Evolutionary conservation across 30 jellyfish, hydroid and myxozoan genomes (phyloP).

Genomic region (Hydra vulgaris): DNA sequence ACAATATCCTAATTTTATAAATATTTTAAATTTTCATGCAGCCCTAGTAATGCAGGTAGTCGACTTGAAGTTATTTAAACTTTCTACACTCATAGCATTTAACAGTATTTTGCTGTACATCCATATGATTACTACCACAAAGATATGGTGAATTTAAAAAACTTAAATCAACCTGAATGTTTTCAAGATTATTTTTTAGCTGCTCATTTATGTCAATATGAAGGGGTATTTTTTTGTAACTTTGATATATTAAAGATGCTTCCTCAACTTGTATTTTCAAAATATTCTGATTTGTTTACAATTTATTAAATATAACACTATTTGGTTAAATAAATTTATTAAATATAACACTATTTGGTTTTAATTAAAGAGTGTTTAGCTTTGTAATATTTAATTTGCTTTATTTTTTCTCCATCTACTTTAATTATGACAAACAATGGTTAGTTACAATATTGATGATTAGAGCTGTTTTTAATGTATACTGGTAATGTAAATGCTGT

Average conservation of each 20-base stretch:
- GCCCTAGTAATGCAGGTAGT: conserved; percentile 6
- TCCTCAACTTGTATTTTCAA: not conserved
- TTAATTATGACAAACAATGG: conserved; percentile 1
- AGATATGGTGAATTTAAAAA: not conserved
- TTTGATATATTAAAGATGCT: not conserved
- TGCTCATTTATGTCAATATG: not conserved
- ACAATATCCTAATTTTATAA: not conserved
- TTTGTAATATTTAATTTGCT: not conserved
- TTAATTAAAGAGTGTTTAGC: not conserved
- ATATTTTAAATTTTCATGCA: conserved; percentile 1
- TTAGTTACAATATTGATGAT: not conserved
- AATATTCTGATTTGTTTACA: conserved; percentile 1
- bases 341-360: not conserved
- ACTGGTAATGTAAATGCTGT: not conserved
- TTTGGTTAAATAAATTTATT: too few species aligned
- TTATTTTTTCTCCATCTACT: not conserved
- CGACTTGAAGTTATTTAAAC: not conserved
- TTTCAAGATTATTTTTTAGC: conserved; percentile 1
- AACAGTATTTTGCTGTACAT: not conserved
- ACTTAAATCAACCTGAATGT: not conserved
- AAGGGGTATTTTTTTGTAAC: conserved; percentile 1
- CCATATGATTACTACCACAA: conserved; percentile 6
- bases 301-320: not conserved
- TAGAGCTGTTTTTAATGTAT: not conserved
- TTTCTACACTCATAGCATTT: conserved; percentile 1